These are phyloP conservation scores for Myopa testacea DNA, from an alignment of 2,888 invertebrate species.

Conservation along the genomic window DNA sequence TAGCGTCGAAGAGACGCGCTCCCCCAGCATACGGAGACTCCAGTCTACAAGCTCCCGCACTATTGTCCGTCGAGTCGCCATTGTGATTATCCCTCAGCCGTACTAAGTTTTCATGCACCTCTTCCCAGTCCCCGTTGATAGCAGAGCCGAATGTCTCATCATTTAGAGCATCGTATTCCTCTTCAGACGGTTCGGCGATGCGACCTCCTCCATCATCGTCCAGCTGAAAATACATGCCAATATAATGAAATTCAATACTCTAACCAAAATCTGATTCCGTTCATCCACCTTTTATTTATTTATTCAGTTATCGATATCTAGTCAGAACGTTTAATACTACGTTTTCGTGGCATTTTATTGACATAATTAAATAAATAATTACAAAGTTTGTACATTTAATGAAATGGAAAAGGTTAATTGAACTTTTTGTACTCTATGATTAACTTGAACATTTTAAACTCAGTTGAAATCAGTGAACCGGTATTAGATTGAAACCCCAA, in stretches of 20 bases:
- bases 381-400: too few relatives aligned
- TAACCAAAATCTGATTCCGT: too few relatives aligned
- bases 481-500: not conserved
- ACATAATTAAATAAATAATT: too few relatives aligned
- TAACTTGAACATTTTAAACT: too few relatives aligned
- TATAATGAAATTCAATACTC: not conserved
- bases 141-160: constrained; percentile 92
- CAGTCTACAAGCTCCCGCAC: constrained; percentile 22
- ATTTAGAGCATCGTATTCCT: constrained; percentile 91
- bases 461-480: too few relatives aligned
- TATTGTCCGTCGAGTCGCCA: constrained; percentile 51
- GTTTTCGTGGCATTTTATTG: too few relatives aligned
- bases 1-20: constrained; percentile 20
- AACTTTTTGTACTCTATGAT: too few relatives aligned
- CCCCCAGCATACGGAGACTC: constrained; percentile 41
- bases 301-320: too few relatives aligned
- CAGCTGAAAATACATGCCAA: constrained; percentile 49
- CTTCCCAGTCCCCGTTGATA: constrained; percentile 80
- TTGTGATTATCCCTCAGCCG: constrained; percentile 62
- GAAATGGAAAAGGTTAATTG: too few relatives aligned
- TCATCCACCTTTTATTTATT: too few relatives aligned
- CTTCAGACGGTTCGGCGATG: constrained; percentile 78
- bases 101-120: constrained; percentile 78
- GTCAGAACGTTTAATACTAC: too few relatives aligned
- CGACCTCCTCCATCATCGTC: constrained; percentile 68